A percentile compares a stretch with the other conserved stretches of the same genome.
phyloP scores from a whole-genome alignment of 2,888 invertebrate species.

The Frankliniella fusca region DNA sequence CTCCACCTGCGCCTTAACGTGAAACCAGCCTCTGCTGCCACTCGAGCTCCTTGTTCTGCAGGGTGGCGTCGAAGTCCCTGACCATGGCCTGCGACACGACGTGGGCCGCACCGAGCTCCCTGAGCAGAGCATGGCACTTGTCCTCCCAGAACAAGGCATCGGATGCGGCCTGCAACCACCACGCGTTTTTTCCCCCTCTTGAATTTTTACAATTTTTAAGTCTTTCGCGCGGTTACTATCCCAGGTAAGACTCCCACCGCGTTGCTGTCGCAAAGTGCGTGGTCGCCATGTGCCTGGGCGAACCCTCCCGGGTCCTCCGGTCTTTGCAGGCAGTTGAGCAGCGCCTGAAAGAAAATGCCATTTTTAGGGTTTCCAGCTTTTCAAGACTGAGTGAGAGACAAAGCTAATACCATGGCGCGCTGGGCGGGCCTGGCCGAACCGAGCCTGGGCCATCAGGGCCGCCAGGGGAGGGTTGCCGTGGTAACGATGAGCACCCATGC shows the following conservation, averaged over 20 bases:
- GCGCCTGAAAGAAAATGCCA: background rate
- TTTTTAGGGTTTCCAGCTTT: too few species aligned
- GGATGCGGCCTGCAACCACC: background rate
- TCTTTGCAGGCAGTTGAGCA: background rate
- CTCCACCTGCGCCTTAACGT: background rate
- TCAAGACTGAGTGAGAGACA: too few species aligned
- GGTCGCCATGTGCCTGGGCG: background rate
- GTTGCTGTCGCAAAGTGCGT: background rate
- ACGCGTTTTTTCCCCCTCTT: too few species aligned
- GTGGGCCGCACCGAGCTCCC: conserved; percentile 4
- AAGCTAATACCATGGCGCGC: too few species aligned
- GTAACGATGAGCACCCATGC: too few species aligned
- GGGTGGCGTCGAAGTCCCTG: background rate
- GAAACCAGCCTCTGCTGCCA: background rate
- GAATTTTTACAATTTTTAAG: too few species aligned
- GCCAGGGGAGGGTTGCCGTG: too few species aligned
- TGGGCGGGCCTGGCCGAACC: too few species aligned
- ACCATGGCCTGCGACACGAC: background rate
- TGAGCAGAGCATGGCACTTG: background rate
- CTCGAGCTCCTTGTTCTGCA: background rate
- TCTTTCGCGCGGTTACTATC: too few species aligned
- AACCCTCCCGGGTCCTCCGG: background rate
- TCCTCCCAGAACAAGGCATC: conserved; percentile 4
- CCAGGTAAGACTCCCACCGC: too few species aligned
- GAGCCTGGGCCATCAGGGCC: too few species aligned